Base-by-base conservation (phyloP, 2,888 invertebrate genomes). In the Carabus problematicus region DNA sequence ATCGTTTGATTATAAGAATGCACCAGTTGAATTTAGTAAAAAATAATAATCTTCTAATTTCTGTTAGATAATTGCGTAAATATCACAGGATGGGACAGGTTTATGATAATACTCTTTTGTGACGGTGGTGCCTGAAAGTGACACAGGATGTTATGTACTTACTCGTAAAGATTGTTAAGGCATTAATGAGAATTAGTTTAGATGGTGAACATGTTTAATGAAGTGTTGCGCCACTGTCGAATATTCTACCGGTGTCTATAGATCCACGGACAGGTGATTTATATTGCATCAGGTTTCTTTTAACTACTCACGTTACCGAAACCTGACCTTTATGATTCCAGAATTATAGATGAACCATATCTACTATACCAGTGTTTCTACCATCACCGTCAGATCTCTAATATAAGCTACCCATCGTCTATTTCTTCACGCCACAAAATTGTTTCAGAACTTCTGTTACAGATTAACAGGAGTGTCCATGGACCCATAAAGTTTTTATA, bases 221-320 rank as follows among this genome's bases (percentile, higher is more conserved):
- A 56, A 56, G 56, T 59, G 56, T 55, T 64, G 64, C 29, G 64
- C 54, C 52, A 63, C 52, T 63, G 12, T 19, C 43, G 58, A 58
- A 39, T 29, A 29, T 29, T 6, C 29, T 29, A 29, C 3, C 6
- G 45, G 14, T 45, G 45, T 14, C 3, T 12, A 12, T 11, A 54
- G 42, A 64, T 64, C 43, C 64, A 16, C 12, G 11, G 19, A 11
- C 29, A n/a, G 18, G 39, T 59, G 59, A 66, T 66, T 66, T 66
- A 66, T 66, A 66, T 41, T 47, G 41, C 43, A 66, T 66, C 59
- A 42, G 18, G 59, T 59, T 66, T 66, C 58, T 66, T n/a, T 59
- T 66, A 16, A 66, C 41, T 12, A 41, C 52, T 56, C 11, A 56
- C 9, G 40, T 29, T 39, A 39, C 12, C 56, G 40, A 56, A 66